Conservation (phyloP, 1,140 invertebrate species). For the Pseudachorutes palmiensis region DNA sequence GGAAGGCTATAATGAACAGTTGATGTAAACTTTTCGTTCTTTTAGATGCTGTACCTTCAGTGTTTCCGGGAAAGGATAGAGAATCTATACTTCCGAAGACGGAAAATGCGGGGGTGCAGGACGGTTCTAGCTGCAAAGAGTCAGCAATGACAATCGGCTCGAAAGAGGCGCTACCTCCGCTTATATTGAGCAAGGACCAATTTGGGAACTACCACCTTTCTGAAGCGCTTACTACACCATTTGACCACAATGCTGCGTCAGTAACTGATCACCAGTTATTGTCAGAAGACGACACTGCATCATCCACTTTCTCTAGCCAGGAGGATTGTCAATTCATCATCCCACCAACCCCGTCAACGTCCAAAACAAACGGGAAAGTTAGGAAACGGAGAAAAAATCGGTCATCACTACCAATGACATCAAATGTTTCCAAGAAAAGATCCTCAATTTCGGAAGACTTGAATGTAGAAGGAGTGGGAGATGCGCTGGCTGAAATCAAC, state of each 20-base stretch:
- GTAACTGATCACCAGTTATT: background rate
- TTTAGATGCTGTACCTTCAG: conserved; percentile 34
- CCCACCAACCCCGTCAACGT: background rate
- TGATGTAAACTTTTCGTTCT: too few relatives aligned
- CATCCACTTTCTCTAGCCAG: background rate
- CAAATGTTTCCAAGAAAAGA: background rate
- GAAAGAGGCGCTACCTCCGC: background rate
- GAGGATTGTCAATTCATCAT: background rate
- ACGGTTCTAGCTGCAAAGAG: background rate
- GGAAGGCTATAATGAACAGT: too few relatives aligned
- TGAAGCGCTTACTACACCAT: background rate
- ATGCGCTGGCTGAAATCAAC: conserved; percentile 29
- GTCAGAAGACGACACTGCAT: conserved; percentile 5
- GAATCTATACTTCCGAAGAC: background rate
- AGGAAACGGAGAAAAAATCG: background rate
- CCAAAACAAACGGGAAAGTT: background rate
- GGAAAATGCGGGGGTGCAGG: background rate
- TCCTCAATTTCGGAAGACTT: conserved; percentile 10
- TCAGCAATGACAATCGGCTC: conserved; percentile 5
- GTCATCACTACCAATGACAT: background rate
- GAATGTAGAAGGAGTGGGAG: conserved; percentile 24
- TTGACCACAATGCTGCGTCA: background rate
- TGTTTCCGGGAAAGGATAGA: conserved; percentile 30
- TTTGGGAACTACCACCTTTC: background rate
- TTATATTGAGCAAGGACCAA: background rate